These are phyloP conservation scores for Okamejei kenojei DNA, from an alignment of 2,797 vertebrate genomes.

Conservation along the genomic window DNA sequence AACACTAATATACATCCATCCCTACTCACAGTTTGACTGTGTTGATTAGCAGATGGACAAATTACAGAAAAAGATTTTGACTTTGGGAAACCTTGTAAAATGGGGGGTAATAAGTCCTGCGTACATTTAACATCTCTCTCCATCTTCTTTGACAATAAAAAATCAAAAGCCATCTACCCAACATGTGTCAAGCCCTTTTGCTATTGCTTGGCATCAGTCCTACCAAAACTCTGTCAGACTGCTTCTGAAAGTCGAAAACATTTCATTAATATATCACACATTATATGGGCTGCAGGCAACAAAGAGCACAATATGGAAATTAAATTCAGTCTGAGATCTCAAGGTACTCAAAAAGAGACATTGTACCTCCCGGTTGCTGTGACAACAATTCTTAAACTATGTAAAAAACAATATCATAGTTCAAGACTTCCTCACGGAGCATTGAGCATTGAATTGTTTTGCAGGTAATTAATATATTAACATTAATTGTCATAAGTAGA, in stretches of 20 bases:
- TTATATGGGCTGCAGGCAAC: conserved; percentile 44
- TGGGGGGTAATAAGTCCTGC: not conserved
- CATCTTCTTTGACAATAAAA: not conserved
- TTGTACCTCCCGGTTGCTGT: not conserved
- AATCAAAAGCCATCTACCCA: not conserved
- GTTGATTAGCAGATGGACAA: not conserved
- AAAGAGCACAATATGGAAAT: conserved; percentile 47
- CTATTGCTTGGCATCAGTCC: not conserved
- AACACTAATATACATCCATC: too few species aligned
- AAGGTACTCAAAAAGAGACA: conserved; percentile 31
- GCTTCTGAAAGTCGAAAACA: conserved; percentile 41
- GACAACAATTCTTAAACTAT: not conserved
- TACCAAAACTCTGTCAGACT: not conserved
- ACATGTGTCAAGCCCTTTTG: not conserved
- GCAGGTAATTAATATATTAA: not conserved
- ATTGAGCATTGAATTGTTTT: not conserved
- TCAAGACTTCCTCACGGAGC: not conserved
- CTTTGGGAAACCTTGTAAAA: not conserved
- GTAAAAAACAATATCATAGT: not conserved
- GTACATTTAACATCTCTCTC: not conserved
- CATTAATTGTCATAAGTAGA: not conserved
- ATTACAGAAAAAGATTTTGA: not conserved
- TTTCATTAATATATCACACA: conserved; percentile 42
- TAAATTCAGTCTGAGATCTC: conserved; percentile 49
- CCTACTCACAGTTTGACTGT: not conserved